phyloP scores from a whole-genome alignment of 2,888 invertebrate genomes.

The Scaptomyza flava region DNA sequence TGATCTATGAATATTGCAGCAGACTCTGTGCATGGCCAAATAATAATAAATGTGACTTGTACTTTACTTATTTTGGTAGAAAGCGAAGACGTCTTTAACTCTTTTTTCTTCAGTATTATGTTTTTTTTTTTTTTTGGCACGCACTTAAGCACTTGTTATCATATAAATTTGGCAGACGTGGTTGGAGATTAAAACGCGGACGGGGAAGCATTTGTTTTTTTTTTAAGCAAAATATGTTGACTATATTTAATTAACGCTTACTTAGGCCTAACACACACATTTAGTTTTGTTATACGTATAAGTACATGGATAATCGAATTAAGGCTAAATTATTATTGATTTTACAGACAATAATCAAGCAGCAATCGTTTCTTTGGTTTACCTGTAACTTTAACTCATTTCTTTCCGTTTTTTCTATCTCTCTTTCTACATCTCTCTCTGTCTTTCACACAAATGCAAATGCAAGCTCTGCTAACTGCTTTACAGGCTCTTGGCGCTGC shows the following conservation, averaged over 20 bases:
- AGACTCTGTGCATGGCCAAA: slow-evolving; percentile 43
- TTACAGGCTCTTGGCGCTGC: slow-evolving; percentile 73
- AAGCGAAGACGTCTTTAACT: slow-evolving; percentile 47
- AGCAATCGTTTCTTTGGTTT: slow-evolving; percentile 74
- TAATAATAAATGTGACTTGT: slow-evolving; percentile 40
- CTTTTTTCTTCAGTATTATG: slow-evolving; percentile 11
- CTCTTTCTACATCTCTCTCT: not conserved
- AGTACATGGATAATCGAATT: slow-evolving; percentile 55
- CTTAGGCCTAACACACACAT: slow-evolving; percentile 79
- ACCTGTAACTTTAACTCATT: slow-evolving; percentile 19
- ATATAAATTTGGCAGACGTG: slow-evolving; percentile 65
- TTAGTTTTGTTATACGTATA: slow-evolving; percentile 61
- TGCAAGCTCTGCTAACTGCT: slow-evolving; percentile 51
- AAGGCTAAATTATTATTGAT: slow-evolving; percentile 67
- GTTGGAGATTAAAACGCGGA: not conserved
- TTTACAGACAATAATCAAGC: slow-evolving; percentile 66
- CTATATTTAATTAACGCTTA: slow-evolving; percentile 74
- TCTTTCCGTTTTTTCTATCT: not conserved
- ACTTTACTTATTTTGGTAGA: slow-evolving; percentile 45
- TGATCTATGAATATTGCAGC: slow-evolving; percentile 69
- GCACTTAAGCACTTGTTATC: slow-evolving; percentile 71
- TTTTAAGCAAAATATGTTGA: slow-evolving; percentile 56
- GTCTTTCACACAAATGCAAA: slow-evolving; percentile 51
- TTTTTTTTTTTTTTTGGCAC: slow-evolving; percentile 63
- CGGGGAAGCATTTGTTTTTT: not conserved